Base-by-base conservation (phyloP, 2,888 invertebrate genomes). In the Hoplodrina blanda region DNA sequence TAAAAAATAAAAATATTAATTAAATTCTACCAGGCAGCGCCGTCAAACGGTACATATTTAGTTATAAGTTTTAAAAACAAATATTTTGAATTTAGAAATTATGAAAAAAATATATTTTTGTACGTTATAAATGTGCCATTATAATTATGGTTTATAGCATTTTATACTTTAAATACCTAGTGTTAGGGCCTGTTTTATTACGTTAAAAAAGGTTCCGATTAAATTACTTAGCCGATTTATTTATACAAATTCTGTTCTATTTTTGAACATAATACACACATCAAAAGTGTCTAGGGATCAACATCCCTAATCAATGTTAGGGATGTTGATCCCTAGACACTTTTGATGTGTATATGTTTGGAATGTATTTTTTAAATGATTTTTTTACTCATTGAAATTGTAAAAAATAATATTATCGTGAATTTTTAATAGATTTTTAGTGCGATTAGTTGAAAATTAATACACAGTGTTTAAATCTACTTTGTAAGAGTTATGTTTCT, bases 11-110 rank as follows among this genome's bases (percentile, higher is more conserved):
- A 49, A 19, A 0, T 30, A 50, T 30, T 19, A 46, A 25, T 69
- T 50, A 52, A 67, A 25, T 30, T 59, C 20, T 30, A 46, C 13
- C 46, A 50, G 76, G 76, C 79, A 79, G 80, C 79, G 46, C 80
- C 63, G 67, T 63, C 0, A 64, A 64, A 72, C 64, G 71, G 76
- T 33, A 64, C 44, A 49, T 4, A 25, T 19, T 10, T 71, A 65
- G 41, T 46, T 46, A 2, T 41, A 41, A 46, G 46, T 46, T 44
- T 46, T 3, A 46, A 46, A 46, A 46, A 17, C 4, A 17, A 46
- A 46, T 17, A 46, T 46, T 46, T 46, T 46, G 41, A 41, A 37
- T 25, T 33, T 7, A 33, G 5, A 41, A 41, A 11, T 37, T 10
- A 37, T 25, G 2, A 25, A 25, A 2, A 37, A 37, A 37, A 37